Conservation (phyloP, 2,113 vertebrate genomes). For the Apistogramma diplotaenia region DNA sequence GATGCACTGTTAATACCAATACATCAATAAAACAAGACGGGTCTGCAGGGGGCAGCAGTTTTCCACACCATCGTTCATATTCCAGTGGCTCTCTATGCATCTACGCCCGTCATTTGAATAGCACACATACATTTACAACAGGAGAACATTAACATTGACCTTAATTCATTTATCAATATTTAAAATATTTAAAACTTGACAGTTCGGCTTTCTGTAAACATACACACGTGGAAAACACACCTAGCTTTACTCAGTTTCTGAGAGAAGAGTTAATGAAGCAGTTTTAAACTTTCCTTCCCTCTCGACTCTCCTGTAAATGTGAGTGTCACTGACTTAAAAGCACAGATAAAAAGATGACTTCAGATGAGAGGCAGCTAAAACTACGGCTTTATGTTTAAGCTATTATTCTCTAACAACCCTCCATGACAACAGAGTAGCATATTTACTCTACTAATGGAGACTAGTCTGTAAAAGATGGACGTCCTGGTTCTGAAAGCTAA, state of each 20-base stretch:
- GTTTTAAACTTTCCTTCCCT: conserved; percentile 20
- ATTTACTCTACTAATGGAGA: neutral
- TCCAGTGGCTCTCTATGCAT: neutral
- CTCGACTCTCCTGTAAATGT: neutral
- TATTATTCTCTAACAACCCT: conserved; percentile 6
- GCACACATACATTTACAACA: neutral
- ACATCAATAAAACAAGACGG: neutral
- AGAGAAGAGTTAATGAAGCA: conserved; percentile 49
- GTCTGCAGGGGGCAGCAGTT: neutral
- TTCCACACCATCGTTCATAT: neutral
- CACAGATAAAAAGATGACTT: conserved; percentile 22
- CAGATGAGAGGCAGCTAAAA: neutral
- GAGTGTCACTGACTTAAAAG: neutral
- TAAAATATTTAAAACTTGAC: neutral
- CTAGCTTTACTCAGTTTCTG: neutral
- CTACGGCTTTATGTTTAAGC: neutral
- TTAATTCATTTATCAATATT: neutral
- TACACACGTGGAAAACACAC: neutral
- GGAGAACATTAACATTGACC: neutral
- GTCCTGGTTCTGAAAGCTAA: neutral
- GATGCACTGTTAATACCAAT: conserved; percentile 16
- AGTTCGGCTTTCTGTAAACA: neutral
- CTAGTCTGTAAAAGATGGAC: neutral
- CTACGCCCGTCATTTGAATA: neutral
- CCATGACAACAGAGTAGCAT: neutral